These are phyloP conservation scores for Drosophila melanica DNA, from an alignment of 1,140 invertebrate species.

Conservation along the genomic window DNA sequence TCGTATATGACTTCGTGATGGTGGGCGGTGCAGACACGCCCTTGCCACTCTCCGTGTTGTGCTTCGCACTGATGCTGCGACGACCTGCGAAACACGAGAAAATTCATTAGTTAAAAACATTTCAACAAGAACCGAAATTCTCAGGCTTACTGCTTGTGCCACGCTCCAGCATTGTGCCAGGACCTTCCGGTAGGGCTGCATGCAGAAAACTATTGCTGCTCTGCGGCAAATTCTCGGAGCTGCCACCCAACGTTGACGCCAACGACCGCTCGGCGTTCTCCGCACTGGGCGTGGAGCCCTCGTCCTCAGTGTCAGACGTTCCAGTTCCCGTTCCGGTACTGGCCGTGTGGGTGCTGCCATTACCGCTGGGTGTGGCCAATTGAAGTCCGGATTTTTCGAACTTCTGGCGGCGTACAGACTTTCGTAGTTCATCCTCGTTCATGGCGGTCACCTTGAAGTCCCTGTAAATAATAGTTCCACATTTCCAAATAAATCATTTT, in stretches of 20 bases:
- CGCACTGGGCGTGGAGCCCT: conserved; percentile 90
- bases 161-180: conserved; percentile 72
- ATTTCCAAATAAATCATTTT: too few species aligned
- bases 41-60: conserved; percentile 81
- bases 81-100: conserved; percentile 56
- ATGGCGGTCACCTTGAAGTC: conserved; percentile 94
- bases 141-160: conserved; percentile 83
- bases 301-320: conserved; percentile 92
- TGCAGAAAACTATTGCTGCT: conserved; percentile 75
- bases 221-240: conserved; percentile 79
- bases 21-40: conserved; percentile 80
- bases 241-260: conserved; percentile 82
- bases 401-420: conserved; percentile 90
- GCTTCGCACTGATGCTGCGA: conserved; percentile 84
- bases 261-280: conserved; percentile 88
- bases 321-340: conserved; percentile 89
- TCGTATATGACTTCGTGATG: conserved; percentile 86
- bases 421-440: conserved; percentile 92
- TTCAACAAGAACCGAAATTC: too few species aligned
- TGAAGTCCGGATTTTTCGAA: conserved; percentile 85
- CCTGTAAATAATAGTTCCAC: conserved; percentile 84
- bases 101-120: too few species aligned
- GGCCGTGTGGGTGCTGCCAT: conserved; percentile 82
- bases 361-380: conserved; percentile 78
- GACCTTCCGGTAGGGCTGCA: conserved; percentile 79